phyloP scores from a whole-genome alignment of 1,140 invertebrate species.

The Palaemon carinicauda region DNA sequence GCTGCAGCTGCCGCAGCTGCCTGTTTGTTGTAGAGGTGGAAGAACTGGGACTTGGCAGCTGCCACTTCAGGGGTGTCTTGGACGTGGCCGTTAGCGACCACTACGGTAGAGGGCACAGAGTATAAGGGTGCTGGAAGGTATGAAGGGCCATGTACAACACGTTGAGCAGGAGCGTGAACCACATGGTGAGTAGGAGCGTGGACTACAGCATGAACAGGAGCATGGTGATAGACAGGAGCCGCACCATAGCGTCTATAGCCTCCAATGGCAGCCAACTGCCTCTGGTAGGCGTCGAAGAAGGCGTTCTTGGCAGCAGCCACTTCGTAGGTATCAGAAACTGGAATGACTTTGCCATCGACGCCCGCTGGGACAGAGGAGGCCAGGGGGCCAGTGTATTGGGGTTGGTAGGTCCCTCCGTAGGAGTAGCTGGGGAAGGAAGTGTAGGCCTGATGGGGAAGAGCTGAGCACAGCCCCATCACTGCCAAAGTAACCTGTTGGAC shows the following conservation, averaged over 20 bases:
- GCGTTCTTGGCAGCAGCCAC: conserved; percentile 27
- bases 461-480: not conserved
- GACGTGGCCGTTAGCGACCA: conserved; percentile 35
- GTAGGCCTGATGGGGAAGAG: not conserved
- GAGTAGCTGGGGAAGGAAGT: not conserved
- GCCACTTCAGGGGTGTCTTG: conserved; percentile 47
- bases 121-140: not conserved
- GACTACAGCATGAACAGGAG: no score
- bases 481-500: not conserved
- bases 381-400: conserved; percentile 54
- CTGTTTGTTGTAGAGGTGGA: conserved; percentile 21
- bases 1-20: conserved; percentile 6
- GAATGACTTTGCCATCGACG: conserved; percentile 32
- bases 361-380: conserved; percentile 47
- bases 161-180: no score
- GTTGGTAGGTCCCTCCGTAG: not conserved
- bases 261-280: conserved; percentile 19
- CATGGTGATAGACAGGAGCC: not conserved
- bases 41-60: conserved; percentile 34
- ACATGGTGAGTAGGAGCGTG: no score
- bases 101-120: conserved; percentile 39
- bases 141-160: no score
- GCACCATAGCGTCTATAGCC: not conserved
- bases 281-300: conserved; percentile 41
- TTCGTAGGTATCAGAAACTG: conserved; percentile 43